Evolutionary conservation across 2,113 vertebrate species (phyloP), one percentile per base, ranked within the genome.

Genomic region (Notarius lentiginosus): DNA sequence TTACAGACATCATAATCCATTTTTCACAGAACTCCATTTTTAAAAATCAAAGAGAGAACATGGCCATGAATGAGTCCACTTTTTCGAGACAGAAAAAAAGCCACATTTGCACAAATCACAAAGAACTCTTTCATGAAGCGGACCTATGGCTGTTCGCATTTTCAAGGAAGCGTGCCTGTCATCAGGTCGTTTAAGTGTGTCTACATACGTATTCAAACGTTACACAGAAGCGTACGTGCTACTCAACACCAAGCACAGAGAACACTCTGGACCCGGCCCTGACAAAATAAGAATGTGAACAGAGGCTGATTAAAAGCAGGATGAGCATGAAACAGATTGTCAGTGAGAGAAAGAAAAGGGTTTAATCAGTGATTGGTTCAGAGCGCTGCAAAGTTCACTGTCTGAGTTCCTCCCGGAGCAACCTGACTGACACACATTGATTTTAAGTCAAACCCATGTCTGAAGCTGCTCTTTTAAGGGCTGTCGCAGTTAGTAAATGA

Each of bases 251-350:
- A 12, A 63, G 58, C 30, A 81, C 30, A 61, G 8, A 61, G 56
- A 41, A 61, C 14, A 14, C 56, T 41, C 17, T 20, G 30, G 30
- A 47, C 79, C 10, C 79, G 22, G 53, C 79, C 76, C 41, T 80
- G 63, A 8, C 47, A 72, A 66, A 84, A 84, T 66, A 27, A 84
- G 53, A 86, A 63, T 22, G 27, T 30, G 17, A 70, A 73, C 53
- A 56, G 27, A 58, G 24, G 15, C 68, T 88, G 66, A 83, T 87
- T 83, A 73, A 79, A 84, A 82, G 53, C 72, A 83, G 55, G 22
- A 53, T 65, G 81, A 76, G 65, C 66, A 1, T 34, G 53, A 27
- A 75, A 51, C 82, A 83, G 68, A 60, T 70, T 17, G 66, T 24
- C 60, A 79, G 47, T 7, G 10, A 76, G 10, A 63, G 47, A 47